Conservation (phyloP, 53 echinoderm and acorn worm genomes). For the Astropecten irregularis region DNA sequence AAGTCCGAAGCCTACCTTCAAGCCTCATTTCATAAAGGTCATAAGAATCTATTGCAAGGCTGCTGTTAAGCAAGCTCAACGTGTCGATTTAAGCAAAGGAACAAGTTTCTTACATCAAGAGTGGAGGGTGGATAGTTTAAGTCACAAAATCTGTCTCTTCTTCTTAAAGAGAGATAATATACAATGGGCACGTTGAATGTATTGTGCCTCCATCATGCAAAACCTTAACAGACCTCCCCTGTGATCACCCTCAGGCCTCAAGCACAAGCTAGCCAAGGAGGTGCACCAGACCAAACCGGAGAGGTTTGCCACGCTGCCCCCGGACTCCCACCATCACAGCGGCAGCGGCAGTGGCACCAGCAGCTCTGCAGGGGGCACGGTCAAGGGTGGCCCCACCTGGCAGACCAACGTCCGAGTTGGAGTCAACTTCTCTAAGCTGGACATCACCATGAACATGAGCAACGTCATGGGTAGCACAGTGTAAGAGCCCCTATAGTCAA, state of each 20-base stretch:
- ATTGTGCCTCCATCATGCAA: no score
- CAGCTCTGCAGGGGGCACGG: constrained; percentile 48
- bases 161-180: no score
- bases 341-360: constrained; percentile 39
- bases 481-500: constrained; percentile 61
- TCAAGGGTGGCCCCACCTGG: constrained; percentile 70
- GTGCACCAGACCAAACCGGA: neutral
- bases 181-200: no score
- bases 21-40: no score
- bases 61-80: no score
- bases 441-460: constrained; percentile 98
- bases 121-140: no score
- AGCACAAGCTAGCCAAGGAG: constrained; percentile 1
- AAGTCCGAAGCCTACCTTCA: no score
- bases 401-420: constrained; percentile 85
- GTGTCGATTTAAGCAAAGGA: no score
- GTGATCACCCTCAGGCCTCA: neutral
- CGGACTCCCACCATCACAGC: constrained; percentile 19
- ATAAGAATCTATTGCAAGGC: no score
- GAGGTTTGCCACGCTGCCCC: neutral
- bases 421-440: constrained; percentile 89
- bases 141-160: no score
- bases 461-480: constrained; percentile 98
- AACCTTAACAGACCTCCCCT: no score
- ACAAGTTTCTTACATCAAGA: no score